Evolutionary conservation across 2,113 vertebrate genomes (phyloP), one percentile per base, ranked within the genome.

Genomic region (Tiliqua scincoides): DNA sequence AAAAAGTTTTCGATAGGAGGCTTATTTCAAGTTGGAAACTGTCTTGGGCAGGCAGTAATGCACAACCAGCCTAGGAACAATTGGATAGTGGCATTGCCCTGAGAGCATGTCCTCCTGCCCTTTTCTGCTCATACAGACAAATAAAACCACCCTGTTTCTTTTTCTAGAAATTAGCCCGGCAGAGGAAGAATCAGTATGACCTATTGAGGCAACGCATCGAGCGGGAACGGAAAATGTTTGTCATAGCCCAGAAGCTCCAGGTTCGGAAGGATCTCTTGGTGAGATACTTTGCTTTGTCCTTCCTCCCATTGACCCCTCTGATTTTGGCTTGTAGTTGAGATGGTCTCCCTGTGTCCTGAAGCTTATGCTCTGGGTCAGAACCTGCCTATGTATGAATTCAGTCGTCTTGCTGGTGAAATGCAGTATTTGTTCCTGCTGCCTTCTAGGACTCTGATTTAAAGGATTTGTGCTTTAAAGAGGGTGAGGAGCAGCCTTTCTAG

Each of bases 241-340:
- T 99, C 68, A 94, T 99, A 84, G 94, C 96, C 25, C 98, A 99
- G 96, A 99, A 99, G 95, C 98, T 99, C 93, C 99, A 99, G 94
- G 97, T 98, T 6, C 96, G 97, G 43, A 99, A 98, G 95, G 99
- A 99, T 94, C 96, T 99, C 6, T 83, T 98, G 97, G 99, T 99
- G 93, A 98, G 97, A 63, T 72, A 52, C 68, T 63, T 48, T 68
- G 74, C 23, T 79, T 88, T 73, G 72, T 1, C 83, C 81, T 89
- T 87, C 48, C 0, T n/a, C n/a, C n/a, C n/a, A n/a, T n/a, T n/a
- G n/a, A 52, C 70, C 79, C 83, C 83, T 17, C 80, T 67, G 4
- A 35, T 25, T 72, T 72, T 68, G 87, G 76, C 11, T 90, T 93
- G 20, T 10, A 20, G 82, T 91, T 92, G 88, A 88, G 82, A 6